Percentiles rank a stretch among this genome's conserved stretches.
These are phyloP conservation scores for Trichomycterus rosablanca DNA, from an alignment of 2,113 vertebrate genomes.

Conservation along the genomic window DNA sequence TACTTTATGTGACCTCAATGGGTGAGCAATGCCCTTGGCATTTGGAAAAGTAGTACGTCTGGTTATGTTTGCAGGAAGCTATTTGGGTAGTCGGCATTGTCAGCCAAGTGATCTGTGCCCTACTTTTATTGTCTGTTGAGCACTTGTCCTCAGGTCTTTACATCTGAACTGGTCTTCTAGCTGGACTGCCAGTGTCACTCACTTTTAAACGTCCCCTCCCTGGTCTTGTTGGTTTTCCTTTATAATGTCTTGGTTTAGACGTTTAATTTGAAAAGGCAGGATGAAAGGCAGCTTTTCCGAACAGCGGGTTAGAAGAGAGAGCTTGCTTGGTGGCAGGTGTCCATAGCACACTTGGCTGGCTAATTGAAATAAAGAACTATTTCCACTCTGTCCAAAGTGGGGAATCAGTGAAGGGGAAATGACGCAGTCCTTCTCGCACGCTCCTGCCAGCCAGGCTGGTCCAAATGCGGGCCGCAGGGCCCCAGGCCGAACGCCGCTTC, in stretches of 20 bases:
- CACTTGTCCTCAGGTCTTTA: slow-evolving; percentile 29
- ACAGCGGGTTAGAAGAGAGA: background rate
- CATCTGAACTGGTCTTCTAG: slow-evolving; percentile 16
- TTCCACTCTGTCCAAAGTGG: slow-evolving; percentile 21
- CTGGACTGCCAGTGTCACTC: slow-evolving; percentile 23
- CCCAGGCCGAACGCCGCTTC: slow-evolving; percentile 45
- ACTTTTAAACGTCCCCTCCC: slow-evolving; percentile 7
- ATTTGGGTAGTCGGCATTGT: slow-evolving; percentile 11
- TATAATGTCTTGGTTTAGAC: background rate
- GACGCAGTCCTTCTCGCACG: slow-evolving; percentile 29
- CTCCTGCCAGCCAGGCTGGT: slow-evolving; percentile 35
- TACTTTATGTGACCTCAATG: slow-evolving; percentile 13
- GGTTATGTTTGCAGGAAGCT: slow-evolving; percentile 20
- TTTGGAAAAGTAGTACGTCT: background rate
- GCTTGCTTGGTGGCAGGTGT: slow-evolving; percentile 41
- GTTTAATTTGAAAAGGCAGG: background rate
- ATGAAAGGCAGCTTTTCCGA: slow-evolving; percentile 8
- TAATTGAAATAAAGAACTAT: slow-evolving; percentile 48
- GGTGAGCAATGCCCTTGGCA: background rate
- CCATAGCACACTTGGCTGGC: slow-evolving; percentile 46
- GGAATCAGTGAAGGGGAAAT: slow-evolving; percentile 45
- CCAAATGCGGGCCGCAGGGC: slow-evolving; percentile 43
- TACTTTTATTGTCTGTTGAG: slow-evolving; percentile 31
- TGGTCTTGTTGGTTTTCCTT: slow-evolving; percentile 1
- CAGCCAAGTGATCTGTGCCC: slow-evolving; percentile 35